phyloP scores from a whole-genome alignment of 2,888 invertebrate species.

The Nephrotoma guestfalica region DNA sequence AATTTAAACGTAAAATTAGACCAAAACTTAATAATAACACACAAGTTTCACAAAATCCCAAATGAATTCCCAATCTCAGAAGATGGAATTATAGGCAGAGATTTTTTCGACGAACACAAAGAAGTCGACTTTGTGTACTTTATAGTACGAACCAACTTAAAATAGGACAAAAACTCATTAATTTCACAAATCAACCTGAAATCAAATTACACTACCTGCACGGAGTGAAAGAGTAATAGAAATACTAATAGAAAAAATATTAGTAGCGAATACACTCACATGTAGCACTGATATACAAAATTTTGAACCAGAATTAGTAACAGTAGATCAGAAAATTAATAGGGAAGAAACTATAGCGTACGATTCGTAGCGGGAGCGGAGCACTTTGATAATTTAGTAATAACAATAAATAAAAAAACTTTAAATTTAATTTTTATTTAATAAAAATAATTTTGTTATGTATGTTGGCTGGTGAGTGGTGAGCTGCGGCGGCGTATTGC shows the following conservation, averaged over 20 bases:
- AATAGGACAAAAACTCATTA: not conserved
- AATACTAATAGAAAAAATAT: not conserved
- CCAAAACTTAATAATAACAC: not conserved
- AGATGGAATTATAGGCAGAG: not conserved
- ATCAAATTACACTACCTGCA: not conserved
- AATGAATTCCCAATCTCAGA: not conserved
- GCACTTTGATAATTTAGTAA: too few relatives aligned
- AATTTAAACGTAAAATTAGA: not conserved
- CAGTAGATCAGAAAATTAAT: not conserved
- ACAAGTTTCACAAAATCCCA: not conserved
- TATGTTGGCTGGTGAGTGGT: too few relatives aligned
- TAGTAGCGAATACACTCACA: not conserved
- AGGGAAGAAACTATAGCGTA: not conserved
- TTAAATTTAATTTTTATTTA: too few relatives aligned
- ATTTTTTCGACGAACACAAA: not conserved
- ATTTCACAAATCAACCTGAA: not conserved
- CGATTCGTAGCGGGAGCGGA: too few relatives aligned
- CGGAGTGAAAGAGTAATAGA: not conserved
- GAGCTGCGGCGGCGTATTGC: too few relatives aligned
- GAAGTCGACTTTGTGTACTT: not conserved
- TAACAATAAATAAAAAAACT: too few relatives aligned
- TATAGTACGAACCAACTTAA: not conserved
- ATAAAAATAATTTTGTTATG: too few relatives aligned
- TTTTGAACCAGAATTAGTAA: not conserved
- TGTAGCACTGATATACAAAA: not conserved